These are phyloP conservation scores for Arctia plantaginis DNA, from an alignment of 2,888 invertebrate genomes.

Conservation along the genomic window DNA sequence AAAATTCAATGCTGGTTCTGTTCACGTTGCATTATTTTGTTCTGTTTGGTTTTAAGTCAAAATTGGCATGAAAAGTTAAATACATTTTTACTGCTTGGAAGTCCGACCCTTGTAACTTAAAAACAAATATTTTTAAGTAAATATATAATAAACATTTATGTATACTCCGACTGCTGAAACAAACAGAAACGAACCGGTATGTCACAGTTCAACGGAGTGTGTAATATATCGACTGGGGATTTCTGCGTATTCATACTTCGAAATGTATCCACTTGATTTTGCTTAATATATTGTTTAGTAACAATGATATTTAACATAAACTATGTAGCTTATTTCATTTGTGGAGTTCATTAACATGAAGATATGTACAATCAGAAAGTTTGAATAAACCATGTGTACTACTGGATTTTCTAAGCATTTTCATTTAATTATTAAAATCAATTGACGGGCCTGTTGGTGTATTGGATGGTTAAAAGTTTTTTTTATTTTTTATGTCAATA, in stretches of 20 bases:
- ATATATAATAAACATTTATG: too few relatives aligned
- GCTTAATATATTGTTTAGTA: neutral
- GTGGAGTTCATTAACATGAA: too few relatives aligned
- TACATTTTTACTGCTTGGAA: too few relatives aligned
- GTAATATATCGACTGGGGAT: constrained; percentile 9
- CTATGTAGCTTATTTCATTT: too few relatives aligned
- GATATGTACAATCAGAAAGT: too few relatives aligned
- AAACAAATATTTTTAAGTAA: neutral
- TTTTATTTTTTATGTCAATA: too few relatives aligned
- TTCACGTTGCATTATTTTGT: neutral
- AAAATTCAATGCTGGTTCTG: constrained; percentile 19
- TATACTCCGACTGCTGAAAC: neutral
- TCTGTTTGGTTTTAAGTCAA: neutral
- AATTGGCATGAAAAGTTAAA: neutral
- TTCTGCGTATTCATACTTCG: constrained; percentile 7
- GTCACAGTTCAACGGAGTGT: constrained; percentile 10
- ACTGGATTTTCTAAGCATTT: too few relatives aligned
- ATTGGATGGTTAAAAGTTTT: too few relatives aligned
- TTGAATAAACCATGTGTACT: too few relatives aligned
- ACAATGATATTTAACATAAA: neutral
- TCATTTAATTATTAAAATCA: too few relatives aligned
- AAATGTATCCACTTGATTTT: constrained; percentile 1
- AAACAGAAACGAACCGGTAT: constrained; percentile 3
- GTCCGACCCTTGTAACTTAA: too few relatives aligned
- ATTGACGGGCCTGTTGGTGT: too few relatives aligned